A percentile compares a stretch with the other conserved stretches of the same genome.
These are phyloP conservation scores for Parapristionchus giblindavisi DNA, from an alignment of 2,888 invertebrate species.

Conservation along the genomic window DNA sequence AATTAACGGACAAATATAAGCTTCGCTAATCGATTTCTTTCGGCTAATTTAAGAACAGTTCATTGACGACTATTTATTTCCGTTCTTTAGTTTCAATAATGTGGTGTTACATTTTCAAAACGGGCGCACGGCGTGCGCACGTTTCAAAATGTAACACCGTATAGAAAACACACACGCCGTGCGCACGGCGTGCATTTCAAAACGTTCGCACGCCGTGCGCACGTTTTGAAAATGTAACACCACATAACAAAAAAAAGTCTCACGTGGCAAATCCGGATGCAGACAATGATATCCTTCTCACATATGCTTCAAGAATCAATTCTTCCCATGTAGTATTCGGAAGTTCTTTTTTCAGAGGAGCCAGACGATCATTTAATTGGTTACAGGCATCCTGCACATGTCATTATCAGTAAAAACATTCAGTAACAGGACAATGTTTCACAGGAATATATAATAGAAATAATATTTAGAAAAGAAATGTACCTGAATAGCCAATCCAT, in stretches of 20 bases:
- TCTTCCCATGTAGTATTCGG: constrained; percentile 85
- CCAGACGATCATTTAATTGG: constrained; percentile 79
- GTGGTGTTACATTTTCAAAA: background rate
- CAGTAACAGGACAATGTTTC: background rate
- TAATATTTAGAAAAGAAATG: background rate
- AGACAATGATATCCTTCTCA: constrained; percentile 82
- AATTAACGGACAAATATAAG: background rate
- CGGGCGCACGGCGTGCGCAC: too few species aligned
- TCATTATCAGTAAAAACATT: background rate
- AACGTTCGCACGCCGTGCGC: too few species aligned
- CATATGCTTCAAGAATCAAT: constrained; percentile 83
- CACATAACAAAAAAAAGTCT: constrained; percentile 38
- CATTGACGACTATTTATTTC: background rate
- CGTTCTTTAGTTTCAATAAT: background rate
- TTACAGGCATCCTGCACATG: constrained; percentile 80
- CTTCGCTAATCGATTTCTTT: background rate
- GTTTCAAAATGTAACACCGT: too few species aligned
- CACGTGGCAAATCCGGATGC: constrained; percentile 82
- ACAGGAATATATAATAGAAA: background rate
- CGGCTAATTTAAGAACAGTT: background rate
- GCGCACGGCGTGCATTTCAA: too few species aligned
- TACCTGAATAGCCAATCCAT: constrained; percentile 84
- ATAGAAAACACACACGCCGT: too few species aligned
- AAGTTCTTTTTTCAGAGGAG: constrained; percentile 80
- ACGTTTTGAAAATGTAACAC: too few species aligned